Evolutionary conservation across 1,140 invertebrate species (phyloP).

Genomic region (Ruditapes philippinarum): DNA sequence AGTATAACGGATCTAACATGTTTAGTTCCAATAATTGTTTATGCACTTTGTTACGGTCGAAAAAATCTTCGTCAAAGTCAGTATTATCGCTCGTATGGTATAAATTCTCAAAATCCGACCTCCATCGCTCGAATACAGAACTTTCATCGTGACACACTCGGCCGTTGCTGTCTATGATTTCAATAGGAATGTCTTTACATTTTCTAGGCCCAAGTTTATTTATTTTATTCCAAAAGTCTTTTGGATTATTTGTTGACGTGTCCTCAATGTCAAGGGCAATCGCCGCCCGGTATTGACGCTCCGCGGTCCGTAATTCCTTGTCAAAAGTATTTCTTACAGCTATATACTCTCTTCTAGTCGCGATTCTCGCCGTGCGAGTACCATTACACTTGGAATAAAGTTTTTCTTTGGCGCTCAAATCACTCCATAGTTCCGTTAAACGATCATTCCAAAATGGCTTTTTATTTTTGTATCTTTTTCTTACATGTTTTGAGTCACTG

Average conservation of each 20-base stretch:
- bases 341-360: neutral
- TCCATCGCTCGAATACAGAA: too few species aligned
- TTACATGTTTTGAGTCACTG: neutral
- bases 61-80: too few species aligned
- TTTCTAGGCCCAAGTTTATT: slow-evolving; percentile 63
- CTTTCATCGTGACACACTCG: too few species aligned
- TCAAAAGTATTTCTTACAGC: slow-evolving; percentile 39
- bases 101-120: slow-evolving; percentile 39
- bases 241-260: slow-evolving; percentile 52
- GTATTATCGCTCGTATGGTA: neutral
- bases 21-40: neutral
- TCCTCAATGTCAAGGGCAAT: slow-evolving; percentile 59
- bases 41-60: too few species aligned
- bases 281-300: too few species aligned
- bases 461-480: neutral
- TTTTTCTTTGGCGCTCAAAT: slow-evolving; percentile 3
- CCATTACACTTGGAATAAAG: slow-evolving; percentile 1
- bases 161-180: too few species aligned
- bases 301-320: neutral
- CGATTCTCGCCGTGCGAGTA: neutral
- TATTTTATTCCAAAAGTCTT: slow-evolving; percentile 61
- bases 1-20: slow-evolving; percentile 30
- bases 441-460: slow-evolving; percentile 46
- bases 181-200: slow-evolving; percentile 5
- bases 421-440: slow-evolving; percentile 32